Conservation (phyloP, 2,888 invertebrate genomes). For the Andrena dorsata region DNA sequence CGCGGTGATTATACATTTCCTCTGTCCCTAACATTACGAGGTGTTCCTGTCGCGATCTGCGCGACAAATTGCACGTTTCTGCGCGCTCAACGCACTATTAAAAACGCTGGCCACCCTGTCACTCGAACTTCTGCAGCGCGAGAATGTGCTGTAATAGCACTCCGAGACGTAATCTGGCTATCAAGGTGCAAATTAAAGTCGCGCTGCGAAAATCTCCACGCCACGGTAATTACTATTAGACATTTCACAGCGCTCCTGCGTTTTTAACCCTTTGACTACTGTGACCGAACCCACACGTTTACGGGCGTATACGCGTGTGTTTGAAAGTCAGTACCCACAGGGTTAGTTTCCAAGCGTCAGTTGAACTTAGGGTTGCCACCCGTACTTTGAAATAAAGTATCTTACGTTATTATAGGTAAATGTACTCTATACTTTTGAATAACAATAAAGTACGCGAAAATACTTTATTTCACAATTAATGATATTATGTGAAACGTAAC, state of each 20-base stretch:
- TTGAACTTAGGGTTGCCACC: too few species aligned
- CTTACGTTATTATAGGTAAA: too few species aligned
- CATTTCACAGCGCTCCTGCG: neutral
- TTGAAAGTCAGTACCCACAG: too few species aligned
- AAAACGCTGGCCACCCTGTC: conserved; percentile 1
- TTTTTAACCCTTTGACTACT: neutral
- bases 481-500: too few species aligned
- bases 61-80: conserved; percentile 9
- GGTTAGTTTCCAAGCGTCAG: too few species aligned
- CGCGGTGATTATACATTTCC: conserved; percentile 16
- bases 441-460: too few species aligned
- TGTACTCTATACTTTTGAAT: too few species aligned
- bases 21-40: neutral
- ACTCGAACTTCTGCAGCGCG: neutral
- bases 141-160: neutral
- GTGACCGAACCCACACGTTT: neutral
- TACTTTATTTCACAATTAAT: too few species aligned
- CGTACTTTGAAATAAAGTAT: too few species aligned
- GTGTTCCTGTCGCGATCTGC: neutral
- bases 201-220: neutral
- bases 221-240: neutral
- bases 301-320: too few species aligned
- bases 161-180: neutral
- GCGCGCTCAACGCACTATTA: conserved; percentile 17
- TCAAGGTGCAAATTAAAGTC: neutral